Conservation (phyloP, 2,797 vertebrate species). For the Pseudotriccus pelzelni region DNA sequence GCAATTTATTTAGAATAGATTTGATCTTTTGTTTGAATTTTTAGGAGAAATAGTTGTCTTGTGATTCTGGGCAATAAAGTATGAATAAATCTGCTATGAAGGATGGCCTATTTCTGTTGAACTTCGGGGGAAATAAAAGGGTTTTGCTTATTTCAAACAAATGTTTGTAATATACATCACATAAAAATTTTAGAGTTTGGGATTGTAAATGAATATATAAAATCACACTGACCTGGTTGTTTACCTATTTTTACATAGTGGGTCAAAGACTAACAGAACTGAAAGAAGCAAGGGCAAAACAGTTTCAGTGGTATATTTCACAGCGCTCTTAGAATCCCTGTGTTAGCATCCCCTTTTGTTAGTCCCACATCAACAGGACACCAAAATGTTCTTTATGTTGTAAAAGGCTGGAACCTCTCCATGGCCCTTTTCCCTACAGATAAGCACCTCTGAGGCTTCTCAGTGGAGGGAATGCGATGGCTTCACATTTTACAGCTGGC, state of each 20-base stretch:
- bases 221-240: not conserved
- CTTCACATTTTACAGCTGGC: not conserved
- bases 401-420: not conserved
- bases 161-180: not conserved
- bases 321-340: not conserved
- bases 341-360: not conserved
- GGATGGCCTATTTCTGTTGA: not conserved
- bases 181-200: not conserved
- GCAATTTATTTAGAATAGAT: not conserved
- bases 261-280: not conserved
- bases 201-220: not conserved
- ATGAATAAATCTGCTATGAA: not conserved
- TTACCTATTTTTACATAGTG: not conserved
- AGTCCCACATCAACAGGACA: not conserved
- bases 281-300: not conserved
- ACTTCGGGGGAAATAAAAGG: not conserved
- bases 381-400: not conserved
- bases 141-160: not conserved
- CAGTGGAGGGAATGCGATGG: not conserved
- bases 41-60: not conserved
- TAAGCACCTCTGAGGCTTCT: not conserved
- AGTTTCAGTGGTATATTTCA: not conserved
- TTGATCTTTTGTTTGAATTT: not conserved
- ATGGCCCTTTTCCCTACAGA: not conserved
- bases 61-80: not conserved